Conservation (phyloP, 92 coral and sea anemone species). For the Diadumene lineata region DNA sequence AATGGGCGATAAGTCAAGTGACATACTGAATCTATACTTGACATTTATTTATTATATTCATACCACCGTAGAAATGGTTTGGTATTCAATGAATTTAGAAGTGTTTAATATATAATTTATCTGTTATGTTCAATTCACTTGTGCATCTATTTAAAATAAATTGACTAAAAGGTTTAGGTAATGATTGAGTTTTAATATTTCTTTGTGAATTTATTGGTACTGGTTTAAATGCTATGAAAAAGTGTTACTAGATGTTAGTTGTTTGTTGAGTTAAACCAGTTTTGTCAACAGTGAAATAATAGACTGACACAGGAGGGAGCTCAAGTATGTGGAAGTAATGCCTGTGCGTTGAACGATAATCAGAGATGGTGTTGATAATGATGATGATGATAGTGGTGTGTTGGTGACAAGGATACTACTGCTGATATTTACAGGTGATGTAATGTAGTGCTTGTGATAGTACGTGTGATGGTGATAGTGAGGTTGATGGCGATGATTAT, state of each 20-base stretch:
- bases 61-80: background rate
- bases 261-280: background rate
- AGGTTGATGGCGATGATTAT: background rate
- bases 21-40: slow-evolving; percentile 52
- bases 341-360: background rate
- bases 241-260: too few species aligned
- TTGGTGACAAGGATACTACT: background rate
- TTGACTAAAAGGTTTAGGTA: too few species aligned
- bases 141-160: too few species aligned
- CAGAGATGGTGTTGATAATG: background rate
- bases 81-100: background rate
- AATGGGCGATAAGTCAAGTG: slow-evolving; percentile 35
- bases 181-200: too few species aligned
- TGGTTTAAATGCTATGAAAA: too few species aligned
- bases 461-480: background rate
- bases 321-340: too few species aligned
- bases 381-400: background rate
- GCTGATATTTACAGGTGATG: background rate
- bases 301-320: too few species aligned
- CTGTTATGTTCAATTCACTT: too few species aligned
- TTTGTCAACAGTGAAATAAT: too few species aligned
- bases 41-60: too few species aligned
- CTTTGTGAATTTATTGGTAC: too few species aligned
- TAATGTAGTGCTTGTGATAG: background rate
- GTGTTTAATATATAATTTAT: background rate